Evolutionary conservation across 2,888 invertebrate species (phyloP), one percentile per base, ranked within the genome.

Genomic region (Lymantria monacha): DNA sequence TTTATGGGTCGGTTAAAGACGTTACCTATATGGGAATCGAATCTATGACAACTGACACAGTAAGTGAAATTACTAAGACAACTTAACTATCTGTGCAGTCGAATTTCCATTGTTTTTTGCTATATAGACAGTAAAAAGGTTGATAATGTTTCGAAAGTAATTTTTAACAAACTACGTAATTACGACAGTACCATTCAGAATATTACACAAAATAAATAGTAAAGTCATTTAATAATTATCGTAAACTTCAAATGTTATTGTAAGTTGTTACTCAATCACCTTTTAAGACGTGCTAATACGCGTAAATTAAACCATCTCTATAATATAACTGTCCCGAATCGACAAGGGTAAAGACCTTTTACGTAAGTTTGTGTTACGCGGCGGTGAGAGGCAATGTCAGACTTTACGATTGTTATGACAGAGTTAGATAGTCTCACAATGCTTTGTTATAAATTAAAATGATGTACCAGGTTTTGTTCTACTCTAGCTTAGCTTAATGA

Each of bases 381-480:
- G 59, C 69, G 72, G 90, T 88, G 89, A 91, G 90, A 90, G 89
- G 90, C 90, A 89, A 90, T 89, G 90, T 91, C 90, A 90, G 87
- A 66, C 66, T 69, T 72, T 76, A 70, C 76, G 74, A 74, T 80
- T 81, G 82, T 85, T 84, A 74, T 83, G 77, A 79, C 77, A 74
- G 65, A 69, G 70, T 76, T 74, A 67, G 64, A 69, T 73, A 57
- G 56, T 57, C 69, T 70, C 69, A 77, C 74, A 74, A 63, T 55
- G 54, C 58, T 36, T 55, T 53, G 51, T 51, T 53, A 46, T 53
- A 53, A n/a, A 62, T 57, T 57, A 59, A 53, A 48, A 57, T 30
- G 42, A 49, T 61, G 48, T 53, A 59, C 44, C 61, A 44, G 48
- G 49, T 13, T 37, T 42, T 47, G 41, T 60, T 53, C 48, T 52